A percentile compares a stretch with the other conserved stretches of the same genome.
Conservation (phyloP, 2,888 invertebrate genomes). For the Actias luna region DNA sequence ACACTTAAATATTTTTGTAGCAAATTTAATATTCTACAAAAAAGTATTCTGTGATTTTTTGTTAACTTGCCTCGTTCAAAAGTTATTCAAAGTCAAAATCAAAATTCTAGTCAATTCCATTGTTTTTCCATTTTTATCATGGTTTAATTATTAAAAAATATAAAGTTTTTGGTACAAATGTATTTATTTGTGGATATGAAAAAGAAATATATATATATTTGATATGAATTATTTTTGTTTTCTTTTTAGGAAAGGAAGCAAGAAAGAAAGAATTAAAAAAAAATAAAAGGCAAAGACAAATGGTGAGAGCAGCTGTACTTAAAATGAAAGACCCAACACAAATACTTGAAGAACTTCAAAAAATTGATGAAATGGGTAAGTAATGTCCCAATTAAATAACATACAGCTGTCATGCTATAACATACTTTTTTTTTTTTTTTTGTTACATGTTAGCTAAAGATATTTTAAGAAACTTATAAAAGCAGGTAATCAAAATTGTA, state of each 20-base stretch:
- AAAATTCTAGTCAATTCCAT: too few relatives aligned
- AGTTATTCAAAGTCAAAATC: too few relatives aligned
- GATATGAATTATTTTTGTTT: background rate
- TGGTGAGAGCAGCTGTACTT: constrained; percentile 97
- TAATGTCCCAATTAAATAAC: constrained; percentile 19
- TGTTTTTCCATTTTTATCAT: too few relatives aligned
- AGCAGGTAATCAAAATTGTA: too few relatives aligned
- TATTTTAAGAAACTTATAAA: background rate
- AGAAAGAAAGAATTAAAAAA: constrained; percentile 98
- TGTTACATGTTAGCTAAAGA: too few relatives aligned
- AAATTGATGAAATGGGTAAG: constrained; percentile 98
- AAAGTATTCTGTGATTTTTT: too few relatives aligned
- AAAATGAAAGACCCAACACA: constrained; percentile 99
- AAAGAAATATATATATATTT: background rate
- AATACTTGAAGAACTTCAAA: constrained; percentile 96
- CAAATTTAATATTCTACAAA: too few relatives aligned
- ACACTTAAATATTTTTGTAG: too few relatives aligned
- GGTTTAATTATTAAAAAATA: too few relatives aligned
- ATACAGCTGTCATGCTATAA: background rate
- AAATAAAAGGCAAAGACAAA: constrained; percentile 97
- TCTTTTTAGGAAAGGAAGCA: constrained; percentile 93
- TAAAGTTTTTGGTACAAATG: too few relatives aligned
- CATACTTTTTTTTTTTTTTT: too few relatives aligned
- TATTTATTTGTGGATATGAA: background rate
- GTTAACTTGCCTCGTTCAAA: too few relatives aligned